Base-by-base conservation (phyloP, 2,888 invertebrate species). In the Caenorhabditis plicata region DNA sequence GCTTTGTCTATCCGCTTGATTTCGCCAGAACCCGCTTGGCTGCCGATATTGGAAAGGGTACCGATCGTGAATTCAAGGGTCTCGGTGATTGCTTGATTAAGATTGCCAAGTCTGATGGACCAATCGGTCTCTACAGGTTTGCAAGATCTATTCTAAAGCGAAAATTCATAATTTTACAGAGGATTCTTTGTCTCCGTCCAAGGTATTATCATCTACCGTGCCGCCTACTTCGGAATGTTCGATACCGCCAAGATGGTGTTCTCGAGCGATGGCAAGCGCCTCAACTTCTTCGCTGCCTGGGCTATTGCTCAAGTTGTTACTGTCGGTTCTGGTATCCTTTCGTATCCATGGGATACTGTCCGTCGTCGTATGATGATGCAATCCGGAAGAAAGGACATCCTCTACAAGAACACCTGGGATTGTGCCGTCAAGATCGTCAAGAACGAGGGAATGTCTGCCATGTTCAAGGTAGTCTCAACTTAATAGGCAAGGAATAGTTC, bases 361-460 rank as follows among this genome's bases (percentile, higher is more conserved):
- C 88, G 93, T 83, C 88, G 94, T 86, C 89, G 94, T 83, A 93
- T 95, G 94, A 96, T 95, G 94, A 96, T 95, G 94, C 94, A 94
- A 86, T 92, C 92, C 74, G 91, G 91, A 46, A 88, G 90, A 68
- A 87, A 88, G 86, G 90, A 91, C 48, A 87, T 90, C 73, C 84
- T 90, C 77, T 93, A 92, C 87, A 93, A 90, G 86, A 89, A 86
- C 85, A 93, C 94, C 47, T 79, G 90, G 64, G 91, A 95, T 85
- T 95, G 94, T 86, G 92, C 92, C 89, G 80, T 85, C 51, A 89
- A 90, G 83, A 92, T 93, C 82, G 85, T 88, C 82, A 88, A 88
- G 83, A 85, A 86, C 45, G 94, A 95, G 85, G 95, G 94, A 47
- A 49, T 81, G 4, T 81, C 83, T 52, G 92, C 93, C 78, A 91